Evolutionary conservation across 2,113 vertebrate genomes (phyloP).

Genomic region (Nycticryphes semicollaris): DNA sequence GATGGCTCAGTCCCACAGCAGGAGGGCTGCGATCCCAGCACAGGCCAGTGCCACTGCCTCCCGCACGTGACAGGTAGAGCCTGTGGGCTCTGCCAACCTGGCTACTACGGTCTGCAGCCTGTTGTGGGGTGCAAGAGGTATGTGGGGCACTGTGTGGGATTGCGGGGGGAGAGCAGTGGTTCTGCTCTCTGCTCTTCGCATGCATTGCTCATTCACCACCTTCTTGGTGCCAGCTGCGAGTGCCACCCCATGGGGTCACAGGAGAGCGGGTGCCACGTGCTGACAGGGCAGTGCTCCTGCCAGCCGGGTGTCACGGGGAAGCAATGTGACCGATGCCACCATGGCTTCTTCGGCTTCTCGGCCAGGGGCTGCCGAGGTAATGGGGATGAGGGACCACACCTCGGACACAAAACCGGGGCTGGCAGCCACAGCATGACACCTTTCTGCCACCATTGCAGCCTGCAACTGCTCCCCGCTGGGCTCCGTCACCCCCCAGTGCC

Average conservation of each 20-base stretch:
- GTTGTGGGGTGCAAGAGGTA: conserved; percentile 84
- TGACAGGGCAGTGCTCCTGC: conserved; percentile 88
- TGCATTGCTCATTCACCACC: neutral
- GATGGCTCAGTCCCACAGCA: conserved; percentile 65
- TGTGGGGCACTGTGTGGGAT: fast-evolving
- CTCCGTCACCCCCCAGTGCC: conserved; percentile 82
- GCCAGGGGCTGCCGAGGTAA: conserved; percentile 89
- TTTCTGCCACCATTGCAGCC: conserved; percentile 65
- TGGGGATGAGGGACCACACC: fast-evolving
- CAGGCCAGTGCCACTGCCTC: conserved; percentile 85
- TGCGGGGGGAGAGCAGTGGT: neutral
- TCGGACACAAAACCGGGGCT: fast-evolving
- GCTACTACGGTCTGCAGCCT: conserved; percentile 83
- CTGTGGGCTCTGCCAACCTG: conserved; percentile 80
- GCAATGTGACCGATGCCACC: conserved; percentile 81
- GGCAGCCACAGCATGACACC: fast-evolving
- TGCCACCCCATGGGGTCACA: conserved; percentile 83
- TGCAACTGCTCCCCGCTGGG: conserved; percentile 92
- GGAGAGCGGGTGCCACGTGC: conserved; percentile 75
- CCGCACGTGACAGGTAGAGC: conserved; percentile 79
- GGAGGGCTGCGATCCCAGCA: conserved; percentile 76
- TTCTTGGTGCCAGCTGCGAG: conserved; percentile 75
- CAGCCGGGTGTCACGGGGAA: conserved; percentile 79
- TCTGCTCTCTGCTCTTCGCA: neutral
- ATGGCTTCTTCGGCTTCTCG: conserved; percentile 89